Conservation (phyloP, 2,888 invertebrate genomes). For the Andrena minutula region DNA sequence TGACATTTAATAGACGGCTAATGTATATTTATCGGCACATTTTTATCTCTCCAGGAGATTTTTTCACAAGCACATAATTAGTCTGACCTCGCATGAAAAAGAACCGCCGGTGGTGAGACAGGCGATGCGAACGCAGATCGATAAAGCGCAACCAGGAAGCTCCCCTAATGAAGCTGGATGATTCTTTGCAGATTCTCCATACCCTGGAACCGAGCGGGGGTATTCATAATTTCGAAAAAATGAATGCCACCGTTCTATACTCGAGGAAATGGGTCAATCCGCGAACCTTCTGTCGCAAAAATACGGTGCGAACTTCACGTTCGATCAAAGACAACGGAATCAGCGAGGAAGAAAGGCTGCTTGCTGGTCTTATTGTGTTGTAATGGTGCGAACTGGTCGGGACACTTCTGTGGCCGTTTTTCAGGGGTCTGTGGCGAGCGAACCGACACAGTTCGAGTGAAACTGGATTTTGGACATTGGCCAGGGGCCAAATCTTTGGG, state of each 20-base stretch:
- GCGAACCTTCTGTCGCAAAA: neutral
- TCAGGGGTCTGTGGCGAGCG: conserved; percentile 9
- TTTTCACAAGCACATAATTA: conserved; percentile 33
- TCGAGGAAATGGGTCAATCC: neutral
- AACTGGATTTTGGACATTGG: conserved; percentile 42
- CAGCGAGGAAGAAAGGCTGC: neutral
- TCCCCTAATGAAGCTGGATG: conserved; percentile 37
- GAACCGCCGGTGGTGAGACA: conserved; percentile 29
- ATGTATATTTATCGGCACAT: conserved; percentile 18
- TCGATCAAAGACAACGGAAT: neutral
- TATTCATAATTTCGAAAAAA: neutral
- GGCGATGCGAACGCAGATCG: conserved; percentile 41
- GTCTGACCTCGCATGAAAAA: conserved; percentile 37
- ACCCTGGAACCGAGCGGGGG: neutral
- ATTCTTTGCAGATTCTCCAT: conserved; percentile 15
- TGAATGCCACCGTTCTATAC: no score
- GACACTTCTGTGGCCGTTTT: neutral
- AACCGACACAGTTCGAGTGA: conserved; percentile 6
- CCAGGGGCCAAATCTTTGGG: conserved; percentile 43
- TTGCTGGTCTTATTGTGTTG: neutral
- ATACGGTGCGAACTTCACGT: neutral
- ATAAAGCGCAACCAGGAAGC: conserved; percentile 53
- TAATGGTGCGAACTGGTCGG: neutral
- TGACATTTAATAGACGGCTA: conserved; percentile 21
- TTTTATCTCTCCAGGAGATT: neutral